Evolutionary conservation across 2,113 vertebrate genomes (phyloP), one percentile per base, ranked within the genome.

Genomic region (Ageneiosus marmoratus): DNA sequence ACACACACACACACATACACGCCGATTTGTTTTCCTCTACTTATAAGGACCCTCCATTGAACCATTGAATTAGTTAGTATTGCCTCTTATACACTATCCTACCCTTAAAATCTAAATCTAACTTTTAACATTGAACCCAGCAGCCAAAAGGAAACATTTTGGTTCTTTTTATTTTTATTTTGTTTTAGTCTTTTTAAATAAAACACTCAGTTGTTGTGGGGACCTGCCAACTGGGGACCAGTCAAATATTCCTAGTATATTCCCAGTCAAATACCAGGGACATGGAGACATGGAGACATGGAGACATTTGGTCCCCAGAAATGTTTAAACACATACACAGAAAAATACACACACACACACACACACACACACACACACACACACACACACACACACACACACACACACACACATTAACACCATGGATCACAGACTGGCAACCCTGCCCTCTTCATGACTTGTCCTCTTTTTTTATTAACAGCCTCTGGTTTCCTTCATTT

Each of bases 301-400:
- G 41, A 27, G 46, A 32, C 16, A 53, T 12, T 55, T 12, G 1
- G 69, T 46, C n/a, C 27, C 27, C 5, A 32, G 48, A 1, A 75
- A 7, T 3, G n/a, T 27, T 50, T 75, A 34, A 34, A 53, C 20
- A 75, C 48, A 9, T 20, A 1, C 37, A 44, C 75, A 70, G n/a
- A n/a, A n/a, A n/a, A n/a, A n/a, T n/a, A 69, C 32, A 78, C 32
- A 37, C 53, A 27, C 51, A 69, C 41, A 29, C 15, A 51, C 34
- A 34, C 29, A 18, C 29, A 55, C 34, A 73, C 78, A 65, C 69
- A 65, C 74, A 55, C 34, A 79, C n/a, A 46, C 56, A 51, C 55
- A 80, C 58, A 73, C 24, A 65, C 51, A 63, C 32, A 34, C 24
- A 58, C 29, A 67, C 73, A 56, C 60, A 48, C 65, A 34, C 32